Evolutionary conservation across 2,888 invertebrate species (phyloP).

Genomic region (Heliconius erato): DNA sequence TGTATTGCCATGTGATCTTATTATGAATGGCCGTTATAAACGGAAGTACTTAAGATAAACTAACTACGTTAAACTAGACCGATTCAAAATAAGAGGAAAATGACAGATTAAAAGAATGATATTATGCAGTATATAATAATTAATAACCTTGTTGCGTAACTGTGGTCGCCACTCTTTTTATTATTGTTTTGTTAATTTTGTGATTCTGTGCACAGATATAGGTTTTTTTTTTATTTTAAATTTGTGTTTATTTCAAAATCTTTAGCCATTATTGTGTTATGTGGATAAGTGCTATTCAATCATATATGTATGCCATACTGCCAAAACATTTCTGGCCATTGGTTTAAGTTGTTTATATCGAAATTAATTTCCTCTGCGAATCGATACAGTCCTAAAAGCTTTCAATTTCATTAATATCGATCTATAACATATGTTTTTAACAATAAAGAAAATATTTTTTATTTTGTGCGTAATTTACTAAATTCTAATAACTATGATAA

Average conservation of each 20-base stretch:
- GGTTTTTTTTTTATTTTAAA: background rate
- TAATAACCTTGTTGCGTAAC: background rate
- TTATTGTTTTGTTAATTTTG: background rate
- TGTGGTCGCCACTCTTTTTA: background rate
- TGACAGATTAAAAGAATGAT: background rate
- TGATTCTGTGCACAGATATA: background rate
- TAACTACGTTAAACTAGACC: background rate
- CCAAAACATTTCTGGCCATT: background rate
- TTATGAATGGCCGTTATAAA: background rate
- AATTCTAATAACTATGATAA: background rate
- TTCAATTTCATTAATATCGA: background rate
- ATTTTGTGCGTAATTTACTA: slow-evolving; percentile 13
- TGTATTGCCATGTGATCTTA: background rate
- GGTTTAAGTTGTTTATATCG: slow-evolving; percentile 40
- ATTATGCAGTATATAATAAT: background rate
- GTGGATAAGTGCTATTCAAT: slow-evolving; percentile 34
- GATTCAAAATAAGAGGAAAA: background rate
- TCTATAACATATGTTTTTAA: background rate
- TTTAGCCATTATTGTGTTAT: slow-evolving; percentile 4
- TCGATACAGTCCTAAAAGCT: background rate
- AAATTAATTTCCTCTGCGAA: background rate
- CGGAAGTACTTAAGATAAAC: background rate
- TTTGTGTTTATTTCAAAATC: background rate
- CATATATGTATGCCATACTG: slow-evolving; percentile 32
- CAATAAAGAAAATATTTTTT: background rate